Evolutionary conservation across 2,113 vertebrate species (phyloP).

Genomic region (Alosa alosa): DNA sequence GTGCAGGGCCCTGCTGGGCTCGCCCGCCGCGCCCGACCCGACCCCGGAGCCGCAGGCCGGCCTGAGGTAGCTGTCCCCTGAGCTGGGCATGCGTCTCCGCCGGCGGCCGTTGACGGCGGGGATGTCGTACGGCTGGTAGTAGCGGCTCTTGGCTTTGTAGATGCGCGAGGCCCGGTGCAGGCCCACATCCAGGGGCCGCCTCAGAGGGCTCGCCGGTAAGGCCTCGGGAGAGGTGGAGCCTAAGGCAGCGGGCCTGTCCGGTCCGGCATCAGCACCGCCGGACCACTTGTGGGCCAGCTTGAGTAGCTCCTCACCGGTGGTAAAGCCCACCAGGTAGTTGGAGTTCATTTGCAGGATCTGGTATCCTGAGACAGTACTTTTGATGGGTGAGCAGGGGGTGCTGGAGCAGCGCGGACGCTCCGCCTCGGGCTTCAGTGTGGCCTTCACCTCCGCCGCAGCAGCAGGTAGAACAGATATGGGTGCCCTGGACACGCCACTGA

Average conservation of each 20-base stretch:
- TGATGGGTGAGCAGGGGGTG: constrained; percentile 90
- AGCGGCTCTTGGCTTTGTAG: constrained; percentile 84
- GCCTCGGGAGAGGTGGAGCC: constrained; percentile 58
- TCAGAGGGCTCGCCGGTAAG: constrained; percentile 57
- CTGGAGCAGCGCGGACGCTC: constrained; percentile 93
- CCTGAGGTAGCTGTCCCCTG: constrained; percentile 86
- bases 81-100: constrained; percentile 89
- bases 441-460: constrained; percentile 71
- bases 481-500: constrained; percentile 82
- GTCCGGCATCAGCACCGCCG: constrained; percentile 38
- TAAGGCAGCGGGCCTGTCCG: neutral
- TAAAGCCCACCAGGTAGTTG: constrained; percentile 93
- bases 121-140: constrained; percentile 94
- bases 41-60: constrained; percentile 46
- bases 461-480: constrained; percentile 76
- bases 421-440: constrained; percentile 71
- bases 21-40: constrained; percentile 67
- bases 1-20: constrained; percentile 79
- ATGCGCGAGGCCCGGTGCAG: constrained; percentile 79
- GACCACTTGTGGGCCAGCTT: constrained; percentile 87
- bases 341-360: constrained; percentile 98
- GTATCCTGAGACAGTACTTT: constrained; percentile 84
- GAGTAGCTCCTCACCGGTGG: constrained; percentile 91
- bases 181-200: constrained; percentile 80
- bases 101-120: constrained; percentile 83